Percentiles rank a stretch among this genome's conserved stretches.
phyloP scores from a whole-genome alignment of 2,113 vertebrate species.

The Trachemys scripta region DNA sequence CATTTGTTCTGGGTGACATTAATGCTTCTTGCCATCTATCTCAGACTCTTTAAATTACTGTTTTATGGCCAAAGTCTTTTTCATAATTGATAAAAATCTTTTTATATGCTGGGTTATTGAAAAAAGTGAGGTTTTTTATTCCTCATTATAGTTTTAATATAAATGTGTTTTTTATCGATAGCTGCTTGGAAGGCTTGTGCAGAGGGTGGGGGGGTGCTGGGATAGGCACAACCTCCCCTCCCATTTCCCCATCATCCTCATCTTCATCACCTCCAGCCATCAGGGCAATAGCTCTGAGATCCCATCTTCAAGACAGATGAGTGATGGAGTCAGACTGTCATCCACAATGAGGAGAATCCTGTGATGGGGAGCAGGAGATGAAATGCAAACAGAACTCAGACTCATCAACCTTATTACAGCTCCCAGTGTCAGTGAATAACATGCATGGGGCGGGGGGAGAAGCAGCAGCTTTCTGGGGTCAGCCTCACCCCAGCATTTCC shows the following conservation, averaged over 20 bases:
- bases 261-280: background rate
- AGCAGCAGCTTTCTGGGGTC: background rate
- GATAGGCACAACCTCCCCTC: background rate
- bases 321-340: fast-evolving
- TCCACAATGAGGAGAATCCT: background rate
- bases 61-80: slow-evolving; percentile 80
- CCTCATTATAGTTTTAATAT: slow-evolving; percentile 80
- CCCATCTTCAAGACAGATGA: background rate
- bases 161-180: slow-evolving; percentile 77
- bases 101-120: slow-evolving; percentile 78
- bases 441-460: background rate
- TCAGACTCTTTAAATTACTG: slow-evolving; percentile 82
- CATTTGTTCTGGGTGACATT: slow-evolving; percentile 79
- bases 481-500: background rate
- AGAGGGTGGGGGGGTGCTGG: background rate
- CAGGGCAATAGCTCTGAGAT: background rate
- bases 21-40: slow-evolving; percentile 78
- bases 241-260: background rate
- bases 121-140: slow-evolving; percentile 74
- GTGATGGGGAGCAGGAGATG: fast-evolving
- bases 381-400: background rate
- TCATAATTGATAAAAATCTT: slow-evolving; percentile 86
- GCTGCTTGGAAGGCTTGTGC: slow-evolving; percentile 58
- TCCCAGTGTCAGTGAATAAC: fast-evolving
- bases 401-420: background rate